A percentile compares a stretch with the other conserved stretches of the same genome.
Evolutionary conservation across 2,113 vertebrate species (phyloP).

Genomic region (Pangasianodon hypophthalmus): DNA sequence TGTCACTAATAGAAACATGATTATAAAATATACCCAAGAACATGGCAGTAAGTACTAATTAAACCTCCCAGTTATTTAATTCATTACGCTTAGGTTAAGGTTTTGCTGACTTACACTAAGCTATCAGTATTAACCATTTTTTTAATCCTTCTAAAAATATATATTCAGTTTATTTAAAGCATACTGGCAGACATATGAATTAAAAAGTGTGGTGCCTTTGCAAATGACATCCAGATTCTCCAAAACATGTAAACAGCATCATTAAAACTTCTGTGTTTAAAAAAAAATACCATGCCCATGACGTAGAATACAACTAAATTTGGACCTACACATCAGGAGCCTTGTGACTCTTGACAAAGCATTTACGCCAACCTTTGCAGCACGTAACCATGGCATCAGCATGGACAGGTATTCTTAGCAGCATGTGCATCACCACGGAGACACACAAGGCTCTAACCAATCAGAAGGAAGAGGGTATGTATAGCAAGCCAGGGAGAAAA

Average conservation of each 20-base stretch:
- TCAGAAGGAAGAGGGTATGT: slow-evolving; percentile 29
- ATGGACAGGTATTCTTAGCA: slow-evolving; percentile 68
- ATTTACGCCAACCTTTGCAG: slow-evolving; percentile 55
- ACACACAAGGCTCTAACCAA: slow-evolving; percentile 46
- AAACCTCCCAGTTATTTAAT: not conserved
- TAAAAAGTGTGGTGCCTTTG: not conserved
- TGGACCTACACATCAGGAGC: slow-evolving; percentile 32
- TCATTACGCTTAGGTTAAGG: not conserved
- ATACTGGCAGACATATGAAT: not conserved
- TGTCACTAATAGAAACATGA: not conserved
- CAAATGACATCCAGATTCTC: not conserved
- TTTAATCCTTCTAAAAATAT: not conserved
- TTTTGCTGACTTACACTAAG: not conserved
- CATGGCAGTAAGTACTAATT: not conserved
- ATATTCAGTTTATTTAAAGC: not conserved
- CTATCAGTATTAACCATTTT: not conserved
- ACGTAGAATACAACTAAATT: slow-evolving; percentile 39
- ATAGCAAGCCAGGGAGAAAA: slow-evolving; percentile 29
- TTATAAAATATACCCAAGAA: not conserved
- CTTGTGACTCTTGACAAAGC: slow-evolving; percentile 48
- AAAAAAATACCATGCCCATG: not conserved
- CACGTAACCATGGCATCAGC: slow-evolving; percentile 72
- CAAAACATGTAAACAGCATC: not conserved
- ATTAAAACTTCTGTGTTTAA: not conserved
- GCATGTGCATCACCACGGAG: slow-evolving; percentile 48